These are phyloP conservation scores for Tychaedon coryphoeus DNA, from an alignment of 2,113 vertebrate species.

Conservation along the genomic window DNA sequence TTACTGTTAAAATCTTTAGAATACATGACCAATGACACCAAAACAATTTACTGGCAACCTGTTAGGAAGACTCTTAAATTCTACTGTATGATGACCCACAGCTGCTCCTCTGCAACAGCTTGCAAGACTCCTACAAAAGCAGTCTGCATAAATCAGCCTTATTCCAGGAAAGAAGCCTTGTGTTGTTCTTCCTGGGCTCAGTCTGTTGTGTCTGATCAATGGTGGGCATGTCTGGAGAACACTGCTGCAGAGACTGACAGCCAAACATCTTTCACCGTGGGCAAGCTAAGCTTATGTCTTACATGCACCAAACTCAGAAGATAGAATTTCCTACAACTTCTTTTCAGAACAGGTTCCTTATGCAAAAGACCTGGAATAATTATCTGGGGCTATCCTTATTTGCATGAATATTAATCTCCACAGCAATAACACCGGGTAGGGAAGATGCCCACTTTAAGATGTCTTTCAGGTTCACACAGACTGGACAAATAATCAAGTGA, in stretches of 20 bases:
- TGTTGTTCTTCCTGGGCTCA: neutral
- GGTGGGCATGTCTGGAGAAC: neutral
- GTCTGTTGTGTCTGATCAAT: neutral
- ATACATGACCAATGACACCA: neutral
- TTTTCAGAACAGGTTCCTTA: neutral
- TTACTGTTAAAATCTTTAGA: neutral
- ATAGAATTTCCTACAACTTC: neutral
- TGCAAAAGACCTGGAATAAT: rapidly evolving
- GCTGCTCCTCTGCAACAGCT: neutral
- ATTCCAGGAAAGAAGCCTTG: neutral
- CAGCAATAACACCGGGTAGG: rapidly evolving
- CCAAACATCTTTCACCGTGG: neutral
- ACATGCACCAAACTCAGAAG: neutral
- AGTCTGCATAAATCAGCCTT: neutral
- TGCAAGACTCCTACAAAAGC: neutral
- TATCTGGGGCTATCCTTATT: neutral
- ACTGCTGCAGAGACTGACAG: neutral
- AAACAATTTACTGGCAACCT: neutral
- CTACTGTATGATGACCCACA: neutral
- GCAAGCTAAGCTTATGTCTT: neutral
- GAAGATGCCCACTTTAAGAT: neutral
- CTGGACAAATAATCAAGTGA: neutral
- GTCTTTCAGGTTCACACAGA: neutral
- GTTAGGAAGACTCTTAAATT: neutral
- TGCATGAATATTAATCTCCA: neutral